A percentile compares a stretch with the other conserved stretches of the same genome.
phyloP scores from a whole-genome alignment of 2,888 invertebrate genomes.

The Vandiemenella viatica region DNA sequence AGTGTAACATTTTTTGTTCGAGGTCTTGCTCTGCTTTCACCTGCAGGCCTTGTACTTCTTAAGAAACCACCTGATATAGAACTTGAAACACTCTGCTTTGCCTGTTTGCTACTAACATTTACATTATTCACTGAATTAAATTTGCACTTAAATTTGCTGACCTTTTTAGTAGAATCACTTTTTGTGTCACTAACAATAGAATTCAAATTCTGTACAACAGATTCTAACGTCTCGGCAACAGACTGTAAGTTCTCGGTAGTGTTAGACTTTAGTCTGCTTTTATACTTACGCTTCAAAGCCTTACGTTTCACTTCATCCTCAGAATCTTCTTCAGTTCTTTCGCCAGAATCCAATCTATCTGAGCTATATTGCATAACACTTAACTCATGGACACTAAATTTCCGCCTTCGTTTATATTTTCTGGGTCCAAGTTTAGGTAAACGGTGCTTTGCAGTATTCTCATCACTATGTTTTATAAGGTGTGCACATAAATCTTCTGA shows the following conservation, averaged over 20 bases:
- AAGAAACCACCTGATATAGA: constrained; percentile 13
- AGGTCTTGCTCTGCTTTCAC: constrained; percentile 13
- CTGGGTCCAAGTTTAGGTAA: constrained; percentile 64
- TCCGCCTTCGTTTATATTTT: constrained; percentile 66
- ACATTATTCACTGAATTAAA: not conserved
- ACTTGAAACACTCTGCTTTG: constrained; percentile 1
- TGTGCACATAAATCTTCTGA: constrained; percentile 66
- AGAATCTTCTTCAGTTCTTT: constrained; percentile 23
- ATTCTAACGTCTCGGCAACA: constrained; percentile 33
- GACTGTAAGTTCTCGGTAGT: constrained; percentile 30
- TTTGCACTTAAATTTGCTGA: constrained; percentile 8
- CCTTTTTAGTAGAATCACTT: constrained; percentile 12
- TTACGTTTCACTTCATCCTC: constrained; percentile 28
- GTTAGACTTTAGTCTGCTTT: constrained; percentile 21
- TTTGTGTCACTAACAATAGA: constrained; percentile 18
- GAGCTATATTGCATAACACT: constrained; percentile 19
- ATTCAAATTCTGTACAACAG: constrained; percentile 33
- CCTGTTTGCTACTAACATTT: not conserved
- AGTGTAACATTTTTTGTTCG: constrained; percentile 16
- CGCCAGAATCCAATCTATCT: constrained; percentile 21
- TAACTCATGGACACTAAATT: constrained; percentile 47
- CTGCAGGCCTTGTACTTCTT: constrained; percentile 12
- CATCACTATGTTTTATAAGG: constrained; percentile 71
- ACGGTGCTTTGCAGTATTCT: constrained; percentile 65
- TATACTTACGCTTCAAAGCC: constrained; percentile 26